phyloP scores from a whole-genome alignment of 2,113 vertebrate species.

The Bothrops jararaca region DNA sequence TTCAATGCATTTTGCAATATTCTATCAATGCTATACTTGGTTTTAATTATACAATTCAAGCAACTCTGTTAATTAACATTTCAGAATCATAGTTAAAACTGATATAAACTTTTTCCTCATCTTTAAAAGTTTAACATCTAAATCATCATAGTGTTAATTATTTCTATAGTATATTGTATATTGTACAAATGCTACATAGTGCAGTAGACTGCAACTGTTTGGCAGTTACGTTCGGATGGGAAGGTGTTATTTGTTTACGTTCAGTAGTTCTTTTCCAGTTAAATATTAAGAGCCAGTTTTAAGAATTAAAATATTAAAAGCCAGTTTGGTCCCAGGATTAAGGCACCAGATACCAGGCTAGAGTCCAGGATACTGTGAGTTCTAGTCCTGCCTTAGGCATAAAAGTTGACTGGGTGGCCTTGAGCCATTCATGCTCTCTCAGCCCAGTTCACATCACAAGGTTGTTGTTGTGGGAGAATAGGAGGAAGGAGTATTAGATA shows the following conservation, averaged over 20 bases:
- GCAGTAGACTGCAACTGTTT: neutral
- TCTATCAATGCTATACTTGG: neutral
- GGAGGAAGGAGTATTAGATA: neutral
- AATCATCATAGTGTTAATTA: neutral
- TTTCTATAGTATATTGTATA: neutral
- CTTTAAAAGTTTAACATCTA: neutral
- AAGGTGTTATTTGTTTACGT: neutral
- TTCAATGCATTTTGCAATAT: neutral
- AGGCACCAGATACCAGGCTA: neutral
- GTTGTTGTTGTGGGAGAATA: neutral
- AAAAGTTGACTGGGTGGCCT: neutral
- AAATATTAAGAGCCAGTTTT: neutral
- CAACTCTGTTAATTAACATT: neutral
- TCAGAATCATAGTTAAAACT: neutral
- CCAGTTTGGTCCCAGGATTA: neutral
- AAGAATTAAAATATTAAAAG: neutral
- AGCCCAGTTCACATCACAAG: neutral
- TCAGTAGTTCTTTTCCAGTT: neutral
- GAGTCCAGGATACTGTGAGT: neutral
- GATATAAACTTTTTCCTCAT: neutral
- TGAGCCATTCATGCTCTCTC: neutral
- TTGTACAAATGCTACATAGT: neutral
- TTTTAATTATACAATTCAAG: neutral
- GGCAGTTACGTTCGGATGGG: neutral
- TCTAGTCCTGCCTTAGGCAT: neutral